These are phyloP conservation scores for Polymixis lichenea DNA, from an alignment of 2,888 invertebrate genomes.

Conservation along the genomic window DNA sequence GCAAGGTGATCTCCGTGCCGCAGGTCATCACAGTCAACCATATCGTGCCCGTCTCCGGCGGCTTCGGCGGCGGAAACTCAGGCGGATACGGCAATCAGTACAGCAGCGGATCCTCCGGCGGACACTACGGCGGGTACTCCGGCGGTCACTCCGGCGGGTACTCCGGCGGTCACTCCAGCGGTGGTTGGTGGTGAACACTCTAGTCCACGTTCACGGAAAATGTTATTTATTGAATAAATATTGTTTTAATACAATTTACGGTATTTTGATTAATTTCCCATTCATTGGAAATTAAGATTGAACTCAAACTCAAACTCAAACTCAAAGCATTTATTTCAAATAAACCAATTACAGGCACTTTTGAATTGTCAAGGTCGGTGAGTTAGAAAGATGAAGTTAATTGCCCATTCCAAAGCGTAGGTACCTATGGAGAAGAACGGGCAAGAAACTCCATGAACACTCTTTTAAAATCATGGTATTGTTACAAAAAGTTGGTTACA, in stretches of 20 bases:
- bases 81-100: conserved; percentile 14
- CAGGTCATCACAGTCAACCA: conserved; percentile 78
- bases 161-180: conserved; percentile 38
- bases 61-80: conserved; percentile 27
- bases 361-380: too few relatives aligned
- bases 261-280: not conserved
- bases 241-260: conserved; percentile 9
- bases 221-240: conserved; percentile 47
- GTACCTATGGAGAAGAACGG: too few relatives aligned
- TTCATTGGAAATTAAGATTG: not conserved
- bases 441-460: too few relatives aligned
- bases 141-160: conserved; percentile 39
- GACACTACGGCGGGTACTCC: conserved; percentile 37
- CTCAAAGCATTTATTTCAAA: too few relatives aligned
- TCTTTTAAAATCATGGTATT: too few relatives aligned
- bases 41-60: conserved; percentile 67
- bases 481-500: too few relatives aligned
- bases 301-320: too few relatives aligned
- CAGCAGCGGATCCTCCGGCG: conserved; percentile 25
- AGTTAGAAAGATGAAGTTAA: too few relatives aligned
- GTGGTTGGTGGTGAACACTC: conserved; percentile 64
- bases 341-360: too few relatives aligned
- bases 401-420: too few relatives aligned
- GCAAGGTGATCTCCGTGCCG: conserved; percentile 77
- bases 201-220: conserved; percentile 29